A percentile compares a stretch with the other conserved stretches of the same genome.
These are phyloP conservation scores for Dermatophagoides farinae DNA, from an alignment of 1,140 invertebrate species.

Conservation along the genomic window DNA sequence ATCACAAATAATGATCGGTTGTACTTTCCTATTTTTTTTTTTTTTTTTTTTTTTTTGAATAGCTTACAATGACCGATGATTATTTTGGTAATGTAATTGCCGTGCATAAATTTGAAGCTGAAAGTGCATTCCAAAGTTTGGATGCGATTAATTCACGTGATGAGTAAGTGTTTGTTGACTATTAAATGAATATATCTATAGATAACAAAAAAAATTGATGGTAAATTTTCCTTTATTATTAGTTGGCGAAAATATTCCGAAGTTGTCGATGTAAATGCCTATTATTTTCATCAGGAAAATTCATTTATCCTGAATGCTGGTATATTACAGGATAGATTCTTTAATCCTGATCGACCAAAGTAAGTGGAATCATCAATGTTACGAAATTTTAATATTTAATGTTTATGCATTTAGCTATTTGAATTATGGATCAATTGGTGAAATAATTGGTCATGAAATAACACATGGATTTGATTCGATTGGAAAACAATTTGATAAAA, in stretches of 20 bases:
- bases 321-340: conserved; percentile 73
- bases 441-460: conserved; percentile 23
- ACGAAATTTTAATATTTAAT: background rate
- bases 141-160: conserved; percentile 55
- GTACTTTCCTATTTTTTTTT: background rate
- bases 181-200: conserved; percentile 1
- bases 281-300: conserved; percentile 58
- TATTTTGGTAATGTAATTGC: conserved; percentile 51
- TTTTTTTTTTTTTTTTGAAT: background rate
- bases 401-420: conserved; percentile 35
- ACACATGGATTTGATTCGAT: conserved; percentile 48
- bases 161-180: conserved; percentile 26
- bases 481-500: conserved; percentile 57
- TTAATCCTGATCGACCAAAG: conserved; percentile 52
- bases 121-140: conserved; percentile 50
- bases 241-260: conserved; percentile 48
- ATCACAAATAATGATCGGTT: background rate
- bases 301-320: conserved; percentile 74
- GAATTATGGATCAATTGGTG: conserved; percentile 21
- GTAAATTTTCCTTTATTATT: background rate
- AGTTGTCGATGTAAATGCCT: conserved; percentile 58
- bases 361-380: conserved; percentile 45
- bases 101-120: conserved; percentile 45
- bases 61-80: conserved; percentile 21
- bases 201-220: too few relatives aligned